Percentiles rank a stretch among this genome's conserved stretches.
Conservation (phyloP, 2,888 invertebrate species). For the Heteropelma amictum region DNA sequence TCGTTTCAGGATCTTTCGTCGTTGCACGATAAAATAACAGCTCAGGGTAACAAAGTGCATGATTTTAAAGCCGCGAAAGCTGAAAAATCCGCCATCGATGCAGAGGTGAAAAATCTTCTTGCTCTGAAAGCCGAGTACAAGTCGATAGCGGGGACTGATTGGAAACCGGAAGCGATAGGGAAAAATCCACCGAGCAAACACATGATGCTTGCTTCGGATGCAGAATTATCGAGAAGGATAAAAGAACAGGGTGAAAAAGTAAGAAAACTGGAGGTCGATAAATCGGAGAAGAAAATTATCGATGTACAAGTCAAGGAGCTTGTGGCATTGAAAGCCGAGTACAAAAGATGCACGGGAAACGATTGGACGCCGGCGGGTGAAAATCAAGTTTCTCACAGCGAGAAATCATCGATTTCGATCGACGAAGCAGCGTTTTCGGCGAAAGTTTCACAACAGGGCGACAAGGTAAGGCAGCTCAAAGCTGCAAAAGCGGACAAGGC, state of each 20-base stretch:
- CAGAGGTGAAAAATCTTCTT: constrained; percentile 81
- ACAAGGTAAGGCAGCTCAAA: constrained; percentile 86
- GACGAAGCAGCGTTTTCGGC: constrained; percentile 74
- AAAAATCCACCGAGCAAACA: constrained; percentile 65
- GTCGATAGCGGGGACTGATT: constrained; percentile 78
- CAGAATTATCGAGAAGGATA: constrained; percentile 28
- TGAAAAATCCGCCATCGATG: constrained; percentile 78
- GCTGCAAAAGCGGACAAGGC: constrained; percentile 83
- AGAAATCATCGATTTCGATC: constrained; percentile 65
- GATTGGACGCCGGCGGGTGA: constrained; percentile 75
- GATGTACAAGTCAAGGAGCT: constrained; percentile 82
- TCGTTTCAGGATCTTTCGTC: constrained; percentile 31
- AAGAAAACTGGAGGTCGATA: constrained; percentile 63
- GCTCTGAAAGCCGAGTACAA: constrained; percentile 77
- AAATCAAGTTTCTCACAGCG: constrained; percentile 53
- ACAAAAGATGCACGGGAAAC: constrained; percentile 78
- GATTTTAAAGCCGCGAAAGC: constrained; percentile 67
- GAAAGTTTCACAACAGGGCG: constrained; percentile 82
- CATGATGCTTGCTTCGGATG: constrained; percentile 16
- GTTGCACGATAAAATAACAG: constrained; percentile 77
- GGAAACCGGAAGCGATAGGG: constrained; percentile 70
- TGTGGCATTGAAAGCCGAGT: constrained; percentile 77
- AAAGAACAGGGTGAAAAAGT: constrained; percentile 56
- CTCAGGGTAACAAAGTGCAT: constrained; percentile 72
- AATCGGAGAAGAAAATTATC: constrained; percentile 72